Evolutionary conservation across 2,797 vertebrate species (phyloP), one percentile per base, ranked within the genome.

Genomic region (Rhabdomys pumilio): DNA sequence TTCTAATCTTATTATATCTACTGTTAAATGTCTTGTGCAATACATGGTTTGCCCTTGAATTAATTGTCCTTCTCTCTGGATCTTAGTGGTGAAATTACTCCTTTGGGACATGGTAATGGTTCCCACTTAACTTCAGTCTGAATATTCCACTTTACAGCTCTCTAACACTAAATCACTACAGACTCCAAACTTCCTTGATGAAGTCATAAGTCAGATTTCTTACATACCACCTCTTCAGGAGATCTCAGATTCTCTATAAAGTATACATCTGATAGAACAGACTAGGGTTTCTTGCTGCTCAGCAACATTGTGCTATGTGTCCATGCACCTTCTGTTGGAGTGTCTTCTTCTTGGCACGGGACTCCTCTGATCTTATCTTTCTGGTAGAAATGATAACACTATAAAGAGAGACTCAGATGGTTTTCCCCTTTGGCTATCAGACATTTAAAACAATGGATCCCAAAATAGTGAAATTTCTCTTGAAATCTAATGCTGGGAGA

Each of bases 241-340:
- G 75, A 89, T 81, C 91, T 79, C 72, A 17, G 76, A 73, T 67
- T 53, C 61, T 55, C 85, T 92, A 65, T 59, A 69, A 96, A 96
- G n/a, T 17, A 93, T 50, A 55, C 38, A 81, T 83, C 26, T 15
- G 59, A 96, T 31, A 24, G 38, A 88, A 38, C 20, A 55, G 17
- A 10, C 41, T 57, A 61, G 20, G 10, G 14, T 57, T 86, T 94
- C 69, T 59, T 89, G 4, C 31, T 57, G 59, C 67, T 82, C 57
- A 82, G 53, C 4, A 14, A 86, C 15, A 31, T 65, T 29, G 65
- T 77, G 12, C n/a, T 34, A 20, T 55, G 55, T 55, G 12, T 86
- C 12, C 4, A 63, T 79, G 73, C 89, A 22, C 72, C 57, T 61
- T 96, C 63, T 86, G 29, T 26, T 61, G 61, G 31, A 22, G 29